Base-by-base conservation (phyloP, 2,888 invertebrate species). In the Eupithecia vulgata region DNA sequence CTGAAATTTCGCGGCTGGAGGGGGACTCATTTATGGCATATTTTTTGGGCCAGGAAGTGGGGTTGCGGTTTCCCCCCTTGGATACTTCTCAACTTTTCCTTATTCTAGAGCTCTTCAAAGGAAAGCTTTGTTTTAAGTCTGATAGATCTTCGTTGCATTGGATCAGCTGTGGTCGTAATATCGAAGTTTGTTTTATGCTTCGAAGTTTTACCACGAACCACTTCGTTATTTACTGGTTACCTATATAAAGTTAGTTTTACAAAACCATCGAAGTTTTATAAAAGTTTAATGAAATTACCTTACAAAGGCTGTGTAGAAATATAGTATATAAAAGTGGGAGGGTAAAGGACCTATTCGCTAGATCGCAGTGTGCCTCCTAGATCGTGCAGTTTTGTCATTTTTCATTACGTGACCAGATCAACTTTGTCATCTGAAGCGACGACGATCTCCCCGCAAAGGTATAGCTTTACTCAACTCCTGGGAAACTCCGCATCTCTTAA, bases 341-440 rank as follows among this genome's bases (percentile, higher is more conserved):
- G 61, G 62, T 64, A 37, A 69, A 40, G 68, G 70, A 73, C 72
- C 73, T 76, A 88, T 87, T 88, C 85, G 84, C 78, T 75, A 79
- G 81, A 84, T 85, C 81, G 73, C 40, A 78, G 76, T 80, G 81
- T 17, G 64, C 64, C 25, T 64, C 80, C n/a, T n/a, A n/a, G 82
- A 79, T 75, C 81, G 84, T 86, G 85, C 88, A 89, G 89, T 91
- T 91, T 91, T 94, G 95, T 95, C 95, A 95, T 95, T 95, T 95
- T 95, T 95, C 95, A 95, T 95, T 95, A 95, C 95, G 95, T 96
- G 95, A 95, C 91, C 92, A 95, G 95, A 95, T 95, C 95, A 95
- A 92, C 93, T 92, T 92, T 90, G 92, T 95, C 92, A 93, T 88
- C 86, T 86, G 83, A 83, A 88, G 83, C 85, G 86, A 82, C 86